phyloP scores from a whole-genome alignment of 2,113 vertebrate species.

The Drymodes brunneopygia region DNA sequence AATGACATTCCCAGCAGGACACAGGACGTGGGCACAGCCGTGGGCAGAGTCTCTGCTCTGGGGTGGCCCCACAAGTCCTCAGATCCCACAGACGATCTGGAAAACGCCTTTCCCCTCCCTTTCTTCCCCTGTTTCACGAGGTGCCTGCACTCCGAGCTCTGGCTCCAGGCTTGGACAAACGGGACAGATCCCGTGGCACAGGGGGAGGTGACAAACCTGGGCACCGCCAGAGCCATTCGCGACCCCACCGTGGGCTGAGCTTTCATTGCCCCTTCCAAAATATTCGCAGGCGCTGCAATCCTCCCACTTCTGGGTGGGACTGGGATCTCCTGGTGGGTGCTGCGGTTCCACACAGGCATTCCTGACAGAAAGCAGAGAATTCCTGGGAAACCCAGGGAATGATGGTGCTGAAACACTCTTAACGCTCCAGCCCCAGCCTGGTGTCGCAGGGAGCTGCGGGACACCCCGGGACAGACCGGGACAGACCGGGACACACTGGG shows the following conservation, averaged over 20 bases:
- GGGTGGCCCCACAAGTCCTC: rapidly evolving
- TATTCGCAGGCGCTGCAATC: neutral
- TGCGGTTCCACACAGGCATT: rapidly evolving
- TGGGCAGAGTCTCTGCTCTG: neutral
- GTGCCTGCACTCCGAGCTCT: neutral
- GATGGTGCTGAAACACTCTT: neutral
- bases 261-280: neutral
- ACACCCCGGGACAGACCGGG: neutral
- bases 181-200: neutral
- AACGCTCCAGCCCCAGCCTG: neutral
- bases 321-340: neutral
- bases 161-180: rapidly evolving
- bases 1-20: neutral
- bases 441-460: neutral
- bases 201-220: neutral
- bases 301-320: neutral
- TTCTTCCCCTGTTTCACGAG: rapidly evolving
- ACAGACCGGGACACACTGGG: neutral
- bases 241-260: neutral
- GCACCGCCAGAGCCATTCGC: neutral
- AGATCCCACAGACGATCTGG: rapidly evolving
- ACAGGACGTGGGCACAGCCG: rapidly evolving
- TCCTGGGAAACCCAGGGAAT: neutral
- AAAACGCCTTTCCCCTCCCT: neutral
- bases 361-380: neutral